Conservation (phyloP, 1,140 invertebrate genomes). For the Saxidomus purpurata region DNA sequence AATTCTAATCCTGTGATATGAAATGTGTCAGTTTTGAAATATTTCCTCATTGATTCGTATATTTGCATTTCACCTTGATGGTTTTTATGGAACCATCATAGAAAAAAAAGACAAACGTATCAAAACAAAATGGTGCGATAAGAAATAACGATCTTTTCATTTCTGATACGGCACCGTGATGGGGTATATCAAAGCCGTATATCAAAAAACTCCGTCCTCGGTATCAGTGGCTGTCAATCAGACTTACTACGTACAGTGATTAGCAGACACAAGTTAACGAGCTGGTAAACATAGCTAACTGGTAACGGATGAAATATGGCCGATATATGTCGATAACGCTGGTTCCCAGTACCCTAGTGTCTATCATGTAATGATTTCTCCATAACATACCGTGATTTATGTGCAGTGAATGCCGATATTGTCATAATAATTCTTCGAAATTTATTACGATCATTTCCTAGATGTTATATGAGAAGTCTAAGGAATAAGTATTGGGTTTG, state of each 20-base stretch:
- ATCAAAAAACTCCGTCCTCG: background rate
- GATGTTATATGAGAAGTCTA: constrained; percentile 41
- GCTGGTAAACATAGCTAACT: constrained; percentile 43
- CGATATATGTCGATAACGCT: constrained; percentile 27
- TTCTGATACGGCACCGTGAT: background rate
- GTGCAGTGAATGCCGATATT: constrained; percentile 56
- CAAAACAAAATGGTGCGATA: no score
- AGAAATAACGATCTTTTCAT: constrained; percentile 1
- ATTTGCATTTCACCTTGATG: no score
- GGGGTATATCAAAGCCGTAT: background rate
- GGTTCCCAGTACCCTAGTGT: constrained; percentile 1
- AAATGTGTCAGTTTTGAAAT: no score
- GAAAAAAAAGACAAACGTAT: no score
- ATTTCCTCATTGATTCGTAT: no score
- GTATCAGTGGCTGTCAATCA: constrained; percentile 52
- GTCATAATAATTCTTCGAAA: constrained; percentile 64
- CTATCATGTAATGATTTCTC: constrained; percentile 52
- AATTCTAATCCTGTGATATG: no score
- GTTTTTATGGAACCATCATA: no score
- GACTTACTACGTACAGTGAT: constrained; percentile 28
- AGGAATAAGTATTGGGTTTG: background rate
- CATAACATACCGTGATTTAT: constrained; percentile 59
- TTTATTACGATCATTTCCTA: constrained; percentile 62
- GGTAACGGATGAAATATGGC: constrained; percentile 64
- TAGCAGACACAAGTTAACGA: constrained; percentile 38